Evolutionary conservation across 1,140 invertebrate genomes (phyloP), one percentile per base, ranked within the genome.

Genomic region (Tetramorium alpestre): DNA sequence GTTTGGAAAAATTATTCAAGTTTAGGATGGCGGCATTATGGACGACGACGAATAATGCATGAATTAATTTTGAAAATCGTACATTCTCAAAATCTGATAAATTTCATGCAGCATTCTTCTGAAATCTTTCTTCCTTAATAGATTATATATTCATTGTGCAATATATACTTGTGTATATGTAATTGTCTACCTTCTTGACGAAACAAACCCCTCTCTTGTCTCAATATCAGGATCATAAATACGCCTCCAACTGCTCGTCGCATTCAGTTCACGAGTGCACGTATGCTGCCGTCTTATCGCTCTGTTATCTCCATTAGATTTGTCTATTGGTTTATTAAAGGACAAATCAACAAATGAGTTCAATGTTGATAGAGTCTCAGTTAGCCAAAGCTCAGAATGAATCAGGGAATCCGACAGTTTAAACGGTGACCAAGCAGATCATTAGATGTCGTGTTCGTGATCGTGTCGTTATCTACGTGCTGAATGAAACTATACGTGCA

Each of bases 1-100:
- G 44, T 72, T 72, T 5, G 25, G 44, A 72, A 82, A 82, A 82
- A 58, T 82, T 72, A 82, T 47, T 28, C 22, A 70, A 72, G 22
- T 33, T 72, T 16, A 44, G 16, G 41, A 41, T 69, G n/a, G 1
- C n/a, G 6, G 33, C 49, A n/a, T 78, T 78, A 51, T 64, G 56
- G 41, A 13, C 16, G 11, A n/a, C 16, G 10, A 22, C n/a, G 28
- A 69, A 54, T 69, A 69, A 38, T 78, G 28, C 18, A 51, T 67
- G n/a, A 67, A 18, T 80, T 80, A 80, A 80, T 80, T 80, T 69
- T 54, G 1, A 0, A 33, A 80, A 54, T 69, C 38, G 16, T 69
- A 8, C 25, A 47, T 54, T 1, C 8, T 28, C 10, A 22, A 22
- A 69, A 69, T 54, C 16, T 51, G 47, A 69, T 25, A 2, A 16